Conservation (phyloP, 2,113 vertebrate genomes). For the Dasypus novemcinctus region DNA sequence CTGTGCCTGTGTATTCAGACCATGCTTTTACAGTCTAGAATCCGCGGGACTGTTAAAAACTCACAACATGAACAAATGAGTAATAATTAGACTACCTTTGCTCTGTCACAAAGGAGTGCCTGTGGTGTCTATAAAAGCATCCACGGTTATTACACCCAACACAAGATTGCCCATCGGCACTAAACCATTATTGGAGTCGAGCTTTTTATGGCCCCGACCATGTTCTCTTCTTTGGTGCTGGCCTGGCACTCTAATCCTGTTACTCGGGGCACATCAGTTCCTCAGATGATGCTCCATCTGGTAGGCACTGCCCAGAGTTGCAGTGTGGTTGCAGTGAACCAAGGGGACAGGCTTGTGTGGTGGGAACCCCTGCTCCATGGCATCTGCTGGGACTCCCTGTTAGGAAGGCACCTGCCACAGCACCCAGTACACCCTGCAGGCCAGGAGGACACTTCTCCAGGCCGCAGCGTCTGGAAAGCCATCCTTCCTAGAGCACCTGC, state of each 20-base stretch:
- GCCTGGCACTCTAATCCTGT: background rate
- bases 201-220: background rate
- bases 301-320: background rate
- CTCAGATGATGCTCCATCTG: background rate
- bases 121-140: background rate
- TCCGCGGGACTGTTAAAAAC: background rate
- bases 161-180: background rate
- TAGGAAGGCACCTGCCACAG: background rate
- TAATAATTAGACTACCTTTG: background rate
- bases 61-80: background rate
- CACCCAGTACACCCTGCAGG: background rate
- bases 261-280: background rate
- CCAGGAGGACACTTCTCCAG: background rate
- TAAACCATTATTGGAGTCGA: background rate
- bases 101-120: background rate
- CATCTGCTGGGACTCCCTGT: background rate
- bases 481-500: background rate
- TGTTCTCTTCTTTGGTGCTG: background rate
- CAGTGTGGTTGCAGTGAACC: background rate
- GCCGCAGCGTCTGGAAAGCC: background rate
- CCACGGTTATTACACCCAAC: no score
- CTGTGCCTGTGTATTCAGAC: background rate
- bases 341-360: background rate
- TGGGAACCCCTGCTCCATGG: background rate
- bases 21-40: background rate